Conservation (phyloP, 2,113 vertebrate species). For the Vidua macroura region DNA sequence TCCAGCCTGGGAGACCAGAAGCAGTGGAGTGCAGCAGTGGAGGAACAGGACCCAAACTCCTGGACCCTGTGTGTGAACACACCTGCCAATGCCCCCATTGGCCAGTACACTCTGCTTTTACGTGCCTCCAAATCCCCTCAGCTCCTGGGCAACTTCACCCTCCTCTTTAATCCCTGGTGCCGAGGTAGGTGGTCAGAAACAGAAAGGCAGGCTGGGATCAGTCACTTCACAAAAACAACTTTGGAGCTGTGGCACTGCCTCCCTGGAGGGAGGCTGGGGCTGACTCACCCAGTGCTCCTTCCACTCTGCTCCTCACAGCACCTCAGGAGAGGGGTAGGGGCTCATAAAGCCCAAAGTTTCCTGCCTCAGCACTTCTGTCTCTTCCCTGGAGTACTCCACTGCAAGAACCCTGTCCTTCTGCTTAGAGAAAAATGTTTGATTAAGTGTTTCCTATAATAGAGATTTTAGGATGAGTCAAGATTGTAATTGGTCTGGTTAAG, state of each 20-base stretch:
- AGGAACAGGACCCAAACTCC: background rate
- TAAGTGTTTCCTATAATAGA: background rate
- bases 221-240: background rate
- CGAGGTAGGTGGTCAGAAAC: constrained; percentile 67
- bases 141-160: constrained; percentile 58
- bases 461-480: background rate
- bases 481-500: background rate
- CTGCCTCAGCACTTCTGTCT: background rate
- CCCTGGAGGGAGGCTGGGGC: background rate
- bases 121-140: background rate
- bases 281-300: background rate
- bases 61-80: constrained; percentile 72
- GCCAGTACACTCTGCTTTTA: constrained; percentile 71
- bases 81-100: constrained; percentile 73
- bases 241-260: background rate
- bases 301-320: background rate
- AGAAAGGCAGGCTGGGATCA: background rate
- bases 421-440: background rate
- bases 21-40: constrained; percentile 71
- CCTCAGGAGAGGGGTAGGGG: background rate
- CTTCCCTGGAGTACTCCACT: background rate
- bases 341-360: background rate
- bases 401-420: background rate
- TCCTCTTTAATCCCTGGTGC: constrained; percentile 91
- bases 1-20: constrained; percentile 53